Conservation (phyloP, 2,888 invertebrate species). For the Dasypolia templi region DNA sequence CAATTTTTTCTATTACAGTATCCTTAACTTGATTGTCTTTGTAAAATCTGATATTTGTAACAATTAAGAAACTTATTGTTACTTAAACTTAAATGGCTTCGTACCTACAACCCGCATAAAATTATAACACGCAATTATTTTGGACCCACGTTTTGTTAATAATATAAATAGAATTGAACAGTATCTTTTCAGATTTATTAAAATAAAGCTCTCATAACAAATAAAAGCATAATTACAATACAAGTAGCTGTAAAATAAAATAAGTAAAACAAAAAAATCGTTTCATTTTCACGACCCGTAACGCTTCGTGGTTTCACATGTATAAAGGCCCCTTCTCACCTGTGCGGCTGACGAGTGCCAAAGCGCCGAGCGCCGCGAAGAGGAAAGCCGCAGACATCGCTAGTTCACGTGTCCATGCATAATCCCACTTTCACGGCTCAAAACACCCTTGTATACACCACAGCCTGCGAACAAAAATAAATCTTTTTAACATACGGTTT, state of each 20-base stretch:
- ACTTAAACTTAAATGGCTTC: not conserved
- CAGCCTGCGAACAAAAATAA: slow-evolving; percentile 78
- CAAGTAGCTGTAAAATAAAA: not conserved
- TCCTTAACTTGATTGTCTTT: no score
- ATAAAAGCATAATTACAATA: slow-evolving; percentile 3
- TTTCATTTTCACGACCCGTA: no score
- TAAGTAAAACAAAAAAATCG: no score
- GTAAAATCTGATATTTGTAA: not conserved
- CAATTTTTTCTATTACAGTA: no score
- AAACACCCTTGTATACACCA: slow-evolving; percentile 70
- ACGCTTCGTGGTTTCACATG: slow-evolving; percentile 59
- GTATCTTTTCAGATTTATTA: not conserved
- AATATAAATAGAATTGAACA: not conserved
- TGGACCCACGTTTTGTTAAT: not conserved
- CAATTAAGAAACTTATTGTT: not conserved
- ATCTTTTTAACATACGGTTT: slow-evolving; percentile 60
- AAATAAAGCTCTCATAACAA: not conserved
- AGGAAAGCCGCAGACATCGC: slow-evolving; percentile 82
- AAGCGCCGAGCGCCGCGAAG: slow-evolving; percentile 82
- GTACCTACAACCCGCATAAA: not conserved
- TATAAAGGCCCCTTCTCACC: slow-evolving; percentile 74
- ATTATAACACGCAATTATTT: not conserved
- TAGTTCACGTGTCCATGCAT: slow-evolving; percentile 83
- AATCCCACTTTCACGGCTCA: slow-evolving; percentile 79
- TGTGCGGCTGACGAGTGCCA: slow-evolving; percentile 84